phyloP scores from a whole-genome alignment of 1,140 invertebrate genomes.

The Drosophila ironensis region DNA sequence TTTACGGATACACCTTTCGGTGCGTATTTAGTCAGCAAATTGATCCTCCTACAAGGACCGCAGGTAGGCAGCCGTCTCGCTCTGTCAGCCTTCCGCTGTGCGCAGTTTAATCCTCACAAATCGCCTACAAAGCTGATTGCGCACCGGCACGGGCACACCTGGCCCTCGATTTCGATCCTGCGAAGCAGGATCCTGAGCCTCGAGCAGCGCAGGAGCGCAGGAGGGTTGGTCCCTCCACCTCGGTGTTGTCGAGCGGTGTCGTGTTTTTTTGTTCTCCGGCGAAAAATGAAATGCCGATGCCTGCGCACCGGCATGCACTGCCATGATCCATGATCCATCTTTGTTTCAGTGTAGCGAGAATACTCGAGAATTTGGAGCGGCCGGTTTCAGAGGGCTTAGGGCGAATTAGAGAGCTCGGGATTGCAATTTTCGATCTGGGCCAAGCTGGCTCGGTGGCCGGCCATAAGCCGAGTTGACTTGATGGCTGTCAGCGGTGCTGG shows the following conservation, averaged over 20 bases:
- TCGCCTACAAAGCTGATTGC: slow-evolving; percentile 80
- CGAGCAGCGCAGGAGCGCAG: no score
- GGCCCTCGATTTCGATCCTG: slow-evolving; percentile 33
- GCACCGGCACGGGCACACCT: slow-evolving; percentile 71
- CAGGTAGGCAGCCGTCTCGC: slow-evolving; percentile 60
- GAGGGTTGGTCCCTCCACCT: slow-evolving; percentile 50
- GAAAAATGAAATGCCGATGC: slow-evolving; percentile 22
- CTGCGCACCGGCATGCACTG: neutral
- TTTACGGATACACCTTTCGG: slow-evolving; percentile 75
- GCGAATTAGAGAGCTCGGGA: slow-evolving; percentile 49
- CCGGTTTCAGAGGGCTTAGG: slow-evolving; percentile 62
- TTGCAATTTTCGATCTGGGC: slow-evolving; percentile 12
- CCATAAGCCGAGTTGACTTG: slow-evolving; percentile 57
- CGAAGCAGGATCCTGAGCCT: slow-evolving; percentile 2
- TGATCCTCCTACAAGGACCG: slow-evolving; percentile 68
- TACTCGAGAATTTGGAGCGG: slow-evolving; percentile 14
- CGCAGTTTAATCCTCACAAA: slow-evolving; percentile 80
- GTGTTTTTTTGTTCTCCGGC: slow-evolving; percentile 46
- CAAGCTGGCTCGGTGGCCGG: slow-evolving; percentile 14
- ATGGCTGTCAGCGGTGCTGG: slow-evolving; percentile 41
- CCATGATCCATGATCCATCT: neutral
- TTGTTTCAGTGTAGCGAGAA: slow-evolving; percentile 7
- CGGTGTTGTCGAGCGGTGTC: slow-evolving; percentile 35
- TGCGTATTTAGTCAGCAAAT: slow-evolving; percentile 77
- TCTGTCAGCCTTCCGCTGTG: slow-evolving; percentile 30